Base-by-base conservation (phyloP, 2,888 invertebrate genomes). In the Leptopilina myrica region DNA sequence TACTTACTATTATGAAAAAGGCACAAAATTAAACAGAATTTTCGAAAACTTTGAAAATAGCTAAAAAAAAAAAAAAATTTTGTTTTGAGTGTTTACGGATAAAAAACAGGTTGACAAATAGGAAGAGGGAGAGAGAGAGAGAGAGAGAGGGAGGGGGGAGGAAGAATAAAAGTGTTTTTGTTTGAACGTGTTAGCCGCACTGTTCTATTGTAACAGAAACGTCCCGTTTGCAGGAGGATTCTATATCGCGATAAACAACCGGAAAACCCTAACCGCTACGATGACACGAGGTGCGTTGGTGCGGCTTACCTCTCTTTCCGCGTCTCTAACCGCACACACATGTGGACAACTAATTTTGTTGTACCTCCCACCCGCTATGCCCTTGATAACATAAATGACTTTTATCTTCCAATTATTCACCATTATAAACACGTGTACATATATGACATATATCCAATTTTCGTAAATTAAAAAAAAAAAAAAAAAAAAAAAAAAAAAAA, bases 231-330 rank as follows among this genome's bases (percentile, higher is more conserved):
- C 86, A 83, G 83, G 86, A 83, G 87, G 85, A 87, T 85, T 76
- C 79, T 81, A 79, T 87, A 88, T 87, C 87, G 86, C 88, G 86
- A 87, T 87, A 87, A 88, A 87, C 87, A 87, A 85, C 87, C 87
- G 88, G 88, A 88, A 88, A 88, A 87, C 86, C 87, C 81, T 80
- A 82, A 82, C 76, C 85, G 84, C 86, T 87, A 87, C 84, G 87
- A 87, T 85, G 85, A 82, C 80, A 73, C 82, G 81, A 79, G 79
- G 78, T 82, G 80, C 79, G 77, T 79, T 83, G 81, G 83, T 78
- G 33, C 33, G 84, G 82, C 81, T 85, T 80, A 80, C 82, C 85
- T 82, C 84, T 79, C 82, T 83, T 81, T 81, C 84, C 84, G 76
- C 80, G 79, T 78, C 79, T 81, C 78, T 76, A 56, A 80, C 79